These are phyloP conservation scores for Dioctria rufipes DNA, from an alignment of 2,888 invertebrate genomes.

Conservation along the genomic window DNA sequence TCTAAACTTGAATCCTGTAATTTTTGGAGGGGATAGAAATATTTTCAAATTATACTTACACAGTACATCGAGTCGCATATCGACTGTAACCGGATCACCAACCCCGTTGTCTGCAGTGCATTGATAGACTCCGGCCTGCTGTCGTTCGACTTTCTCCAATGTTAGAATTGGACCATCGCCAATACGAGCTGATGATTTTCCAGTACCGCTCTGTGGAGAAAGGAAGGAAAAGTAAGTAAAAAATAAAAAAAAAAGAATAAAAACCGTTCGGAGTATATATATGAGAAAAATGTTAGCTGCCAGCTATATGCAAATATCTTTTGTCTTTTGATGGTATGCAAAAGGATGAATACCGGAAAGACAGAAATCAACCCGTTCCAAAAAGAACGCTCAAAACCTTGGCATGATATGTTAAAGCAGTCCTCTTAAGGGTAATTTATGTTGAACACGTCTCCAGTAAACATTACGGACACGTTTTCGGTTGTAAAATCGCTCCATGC, in stretches of 20 bases:
- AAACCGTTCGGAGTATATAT: not conserved
- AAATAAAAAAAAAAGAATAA: constrained; percentile 29
- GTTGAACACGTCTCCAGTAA: constrained; percentile 61
- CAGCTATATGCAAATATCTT: constrained; percentile 46
- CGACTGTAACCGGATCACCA: constrained; percentile 77
- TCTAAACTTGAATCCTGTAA: constrained; percentile 10
- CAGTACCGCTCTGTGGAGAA: constrained; percentile 67
- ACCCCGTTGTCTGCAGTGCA: constrained; percentile 81
- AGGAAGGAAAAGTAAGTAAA: constrained; percentile 53
- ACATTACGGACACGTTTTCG: constrained; percentile 61
- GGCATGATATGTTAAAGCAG: constrained; percentile 60
- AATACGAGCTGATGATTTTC: constrained; percentile 70
- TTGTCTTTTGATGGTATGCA: constrained; percentile 33
- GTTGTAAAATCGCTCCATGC: constrained; percentile 54
- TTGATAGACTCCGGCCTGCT: constrained; percentile 78
- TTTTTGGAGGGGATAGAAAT: constrained; percentile 5
- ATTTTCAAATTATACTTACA: constrained; percentile 73
- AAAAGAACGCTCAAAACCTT: constrained; percentile 22
- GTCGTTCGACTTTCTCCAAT: constrained; percentile 76
- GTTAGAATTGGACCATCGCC: constrained; percentile 78
- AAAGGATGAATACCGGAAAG: constrained; percentile 16
- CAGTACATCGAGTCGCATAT: constrained; percentile 78
- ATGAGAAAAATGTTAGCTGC: constrained; percentile 36
- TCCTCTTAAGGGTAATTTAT: constrained; percentile 61
- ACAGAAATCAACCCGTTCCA: constrained; percentile 42